Base-by-base conservation (phyloP, 2,888 invertebrate genomes). In the Sylvicola fuscatus region DNA sequence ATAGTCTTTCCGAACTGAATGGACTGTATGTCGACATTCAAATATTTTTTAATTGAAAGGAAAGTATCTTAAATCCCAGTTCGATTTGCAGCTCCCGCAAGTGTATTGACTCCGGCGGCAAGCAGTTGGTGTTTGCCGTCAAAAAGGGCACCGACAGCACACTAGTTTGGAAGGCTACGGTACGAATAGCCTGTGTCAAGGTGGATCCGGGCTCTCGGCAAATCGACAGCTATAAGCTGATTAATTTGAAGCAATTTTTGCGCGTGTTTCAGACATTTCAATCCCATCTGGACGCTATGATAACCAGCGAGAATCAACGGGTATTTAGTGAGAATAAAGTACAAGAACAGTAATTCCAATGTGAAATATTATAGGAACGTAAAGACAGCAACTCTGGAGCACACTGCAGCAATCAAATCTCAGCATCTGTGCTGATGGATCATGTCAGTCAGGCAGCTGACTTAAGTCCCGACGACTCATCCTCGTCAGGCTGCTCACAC, bases 161-260 rank as follows among this genome's bases (percentile, higher is more conserved):
- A 1, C 48, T 73, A 15, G 56, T 76, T 27, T 78, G 78, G 78
- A 75, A 73, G 49, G 71, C 70, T 1, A 72, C 71, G 2, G 68
- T 76, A 1, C 62, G 68, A 49, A 68, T 78, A 43, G 69, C 66
- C 17, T 72, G 71, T 45, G 62, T 70, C n/a, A 68, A 68, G 56
- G 54, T 70, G 17, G 62, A 71, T 48, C 61, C 65, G 2, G 45
- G 45, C 14, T 62, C 62, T 4, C 55, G 62, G 34, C 56, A 63
- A 46, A 61, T 73, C 17, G 66, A 68, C 39, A 66, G 65, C 4
- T 66, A 64, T 40, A 61, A 74, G 38, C 51, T 72, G 14, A 52
- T 78, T 26, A 69, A 64, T 45, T 56, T 78, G 14, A 65, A 63
- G 34, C 70, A 76, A 50, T 77, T 74, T 53, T 52, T 76, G 29